Evolutionary conservation across 2,797 vertebrate species (phyloP), one percentile per base, ranked within the genome.

Genomic region (Schizopygopsis malacanthus): DNA sequence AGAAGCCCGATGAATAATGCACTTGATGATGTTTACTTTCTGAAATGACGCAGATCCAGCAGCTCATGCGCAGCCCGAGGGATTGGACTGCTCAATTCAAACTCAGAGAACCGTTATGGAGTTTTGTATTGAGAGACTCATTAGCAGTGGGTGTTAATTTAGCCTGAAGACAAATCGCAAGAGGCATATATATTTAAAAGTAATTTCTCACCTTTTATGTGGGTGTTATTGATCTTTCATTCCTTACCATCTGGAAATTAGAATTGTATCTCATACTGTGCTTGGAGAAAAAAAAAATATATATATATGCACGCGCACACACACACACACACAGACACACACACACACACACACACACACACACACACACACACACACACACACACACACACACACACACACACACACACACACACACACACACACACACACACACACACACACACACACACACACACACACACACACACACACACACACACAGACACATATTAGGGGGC

Each of bases 1-100:
- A 90, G 89, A 88, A 77, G 89, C 78, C 92, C 90, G 89, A 91
- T 94, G 93, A 93, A 95, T 92, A 92, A 93, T 92, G 91, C 79
- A 91, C 91, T 93, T 93, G 92, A 94, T 94, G 92, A 92, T 94
- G 94, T 95, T 95, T 95, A 88, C 92, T 93, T 90, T 93, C 82
- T 56, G 86, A 88, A 92, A 92, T 92, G 92, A 93, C 91, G 78
- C 72, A 84, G 89, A 91, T 90, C 89, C 89, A 88, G 88, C 76
- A 80, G 79, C 54, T 83, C 89, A 89, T 84, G 90, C 81, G 15
- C 76, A 87, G 87, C 65, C 84, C 86, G 77, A 89, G 85, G 83
- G 69, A 71, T 56, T 72, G 82, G 81, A 87, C 85, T 84, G 28
- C 25, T 59, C 54, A 20, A 72, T 72, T 69, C 10, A 45, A 28